Evolutionary conservation across 2,888 invertebrate species (phyloP).

Genomic region (Didymodactylos carnosus): DNA sequence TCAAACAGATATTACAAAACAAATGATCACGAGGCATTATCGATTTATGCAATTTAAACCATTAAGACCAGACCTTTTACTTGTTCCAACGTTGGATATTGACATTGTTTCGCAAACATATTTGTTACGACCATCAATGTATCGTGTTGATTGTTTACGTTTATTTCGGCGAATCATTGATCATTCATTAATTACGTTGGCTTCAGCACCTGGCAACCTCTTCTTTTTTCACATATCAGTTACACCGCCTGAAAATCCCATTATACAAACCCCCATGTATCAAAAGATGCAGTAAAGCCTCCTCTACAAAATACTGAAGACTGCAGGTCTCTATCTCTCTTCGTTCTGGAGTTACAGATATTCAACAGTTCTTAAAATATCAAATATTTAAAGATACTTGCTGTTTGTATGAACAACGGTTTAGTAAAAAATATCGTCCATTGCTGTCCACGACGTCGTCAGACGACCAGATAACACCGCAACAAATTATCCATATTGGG

Average conservation of each 20-base stretch:
- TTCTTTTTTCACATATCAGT: too few relatives aligned
- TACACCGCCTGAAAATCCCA: too few relatives aligned
- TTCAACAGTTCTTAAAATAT: not conserved
- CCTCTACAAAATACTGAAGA: too few relatives aligned
- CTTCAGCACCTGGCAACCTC: too few relatives aligned
- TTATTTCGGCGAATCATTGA: not conserved
- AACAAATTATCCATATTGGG: not conserved
- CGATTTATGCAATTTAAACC: not conserved
- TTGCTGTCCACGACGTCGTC: not conserved
- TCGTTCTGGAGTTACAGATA: not conserved
- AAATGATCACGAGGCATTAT: not conserved
- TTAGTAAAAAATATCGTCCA: not conserved
- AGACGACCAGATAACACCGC: not conserved
- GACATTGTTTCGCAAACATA: not conserved
- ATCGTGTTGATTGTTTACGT: not conserved
- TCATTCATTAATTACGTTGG: not conserved
- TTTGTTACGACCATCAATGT: not conserved
- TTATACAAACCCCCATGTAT: too few relatives aligned
- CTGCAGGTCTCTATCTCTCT: too few relatives aligned
- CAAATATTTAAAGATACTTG: not conserved
- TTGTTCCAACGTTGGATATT: not conserved
- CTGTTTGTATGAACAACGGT: not conserved
- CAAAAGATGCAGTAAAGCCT: too few relatives aligned
- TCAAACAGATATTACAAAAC: not conserved
- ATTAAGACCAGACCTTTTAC: not conserved